Percentiles rank a stretch among this genome's conserved stretches.
Conservation (phyloP, 2,888 invertebrate genomes). For the Pterostichus madidus region DNA sequence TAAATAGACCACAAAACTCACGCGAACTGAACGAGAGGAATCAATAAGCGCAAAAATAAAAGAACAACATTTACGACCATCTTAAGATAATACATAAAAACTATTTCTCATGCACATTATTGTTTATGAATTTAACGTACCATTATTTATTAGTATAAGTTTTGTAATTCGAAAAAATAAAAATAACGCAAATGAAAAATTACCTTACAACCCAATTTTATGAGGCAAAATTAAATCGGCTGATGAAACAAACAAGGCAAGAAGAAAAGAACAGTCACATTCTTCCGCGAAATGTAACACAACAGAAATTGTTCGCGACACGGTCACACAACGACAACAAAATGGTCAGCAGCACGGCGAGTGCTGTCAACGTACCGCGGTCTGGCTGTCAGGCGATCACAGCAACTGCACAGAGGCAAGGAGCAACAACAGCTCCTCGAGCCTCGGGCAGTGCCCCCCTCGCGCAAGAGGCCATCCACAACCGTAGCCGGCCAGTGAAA, state of each 20-base stretch:
- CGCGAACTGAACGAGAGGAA: constrained; percentile 45
- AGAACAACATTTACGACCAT: constrained; percentile 12
- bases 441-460: constrained; percentile 52
- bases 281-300: constrained; percentile 36
- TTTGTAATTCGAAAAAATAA: constrained; percentile 7
- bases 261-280: constrained; percentile 39
- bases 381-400: constrained; percentile 21
- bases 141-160: constrained; percentile 11
- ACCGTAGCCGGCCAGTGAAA: constrained; percentile 15
- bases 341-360: constrained; percentile 42
- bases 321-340: constrained; percentile 47
- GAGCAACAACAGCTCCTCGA: constrained; percentile 33
- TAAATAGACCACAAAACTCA: constrained; percentile 53
- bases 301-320: constrained; percentile 27
- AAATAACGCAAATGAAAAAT: constrained; percentile 44
- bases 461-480: constrained; percentile 8
- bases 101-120: constrained; percentile 12
- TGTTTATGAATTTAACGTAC: not conserved
- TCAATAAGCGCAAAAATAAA: constrained; percentile 50
- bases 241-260: constrained; percentile 27
- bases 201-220: constrained; percentile 45
- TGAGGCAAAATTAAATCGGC: constrained; percentile 42
- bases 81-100: not conserved
- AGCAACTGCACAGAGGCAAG: not conserved
- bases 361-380: constrained; percentile 45